Base-by-base conservation (phyloP, 2,888 invertebrate genomes). In the Camponotus fellah region DNA sequence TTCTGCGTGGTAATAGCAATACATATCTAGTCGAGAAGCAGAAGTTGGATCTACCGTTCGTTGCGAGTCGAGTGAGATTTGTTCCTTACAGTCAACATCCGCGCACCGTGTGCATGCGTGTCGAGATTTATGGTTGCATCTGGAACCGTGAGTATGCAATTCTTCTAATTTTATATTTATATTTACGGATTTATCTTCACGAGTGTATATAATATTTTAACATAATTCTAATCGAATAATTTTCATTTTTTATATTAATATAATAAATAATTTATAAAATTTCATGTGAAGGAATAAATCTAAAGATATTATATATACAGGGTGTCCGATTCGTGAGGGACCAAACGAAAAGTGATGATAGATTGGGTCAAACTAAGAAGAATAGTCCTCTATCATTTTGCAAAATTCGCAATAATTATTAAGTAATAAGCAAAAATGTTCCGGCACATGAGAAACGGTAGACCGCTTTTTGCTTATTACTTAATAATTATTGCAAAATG, bases 31-130 rank as follows among this genome's bases (percentile, higher is more conserved):
- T 97, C 58, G 96, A 96, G 86, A 96, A 96, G 88, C 96, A 97
- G 83, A 96, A 96, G 86, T 95, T 98, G 89, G 97, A 98, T 90
- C 96, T 98, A 65, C 98, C 98, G 0, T 98, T 99, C 92, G 96
- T 99, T 64, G 98, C 98, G 21, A 97, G 97, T 84, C 97, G 97
- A 95, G 97, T 99, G 46, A 96, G 99, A 62, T 98, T 99, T 95
- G 97, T 98, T 89, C 99, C 99, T 0, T 98, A 97, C 95, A 98
- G 98, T 88, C 96, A 97, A 75, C 97, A 98, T 92, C 97, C 97
- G 0, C 95, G 98, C 79, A 98, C 98, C 0, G 98, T 98, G 71
- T 99, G 99, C 95, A 98, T 99, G 98, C 95, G 99, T 88, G 98
- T 99, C 60, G 99, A 99, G 94, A 95, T 99, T 82, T 98, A 98